These are phyloP conservation scores for Daboia siamensis DNA, from an alignment of 2,113 vertebrate genomes.

Conservation along the genomic window DNA sequence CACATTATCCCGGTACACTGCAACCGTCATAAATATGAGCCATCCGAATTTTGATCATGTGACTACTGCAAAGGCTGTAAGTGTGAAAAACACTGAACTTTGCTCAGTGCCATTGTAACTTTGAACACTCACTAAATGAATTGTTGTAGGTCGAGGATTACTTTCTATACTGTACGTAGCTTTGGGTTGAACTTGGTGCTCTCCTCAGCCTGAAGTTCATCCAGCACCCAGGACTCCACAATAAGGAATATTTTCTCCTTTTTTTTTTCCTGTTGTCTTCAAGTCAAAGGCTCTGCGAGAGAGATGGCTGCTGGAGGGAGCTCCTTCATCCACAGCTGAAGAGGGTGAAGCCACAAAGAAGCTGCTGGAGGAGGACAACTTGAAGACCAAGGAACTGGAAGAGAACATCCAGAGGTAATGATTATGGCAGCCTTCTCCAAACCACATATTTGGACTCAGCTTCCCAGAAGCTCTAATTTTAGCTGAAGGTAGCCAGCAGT, in stretches of 20 bases:
- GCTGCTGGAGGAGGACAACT: constrained; percentile 85
- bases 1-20: too few relatives aligned
- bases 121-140: background rate
- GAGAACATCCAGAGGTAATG: constrained; percentile 83
- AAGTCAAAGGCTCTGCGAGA: constrained; percentile 91
- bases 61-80: background rate
- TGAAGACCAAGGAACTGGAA: constrained; percentile 80
- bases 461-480: background rate
- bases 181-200: background rate
- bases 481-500: background rate
- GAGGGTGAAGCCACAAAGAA: constrained; percentile 79
- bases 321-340: constrained; percentile 73
- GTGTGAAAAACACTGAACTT: background rate
- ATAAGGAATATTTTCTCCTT: background rate
- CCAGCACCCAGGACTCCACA: background rate
- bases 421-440: background rate
- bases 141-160: background rate
- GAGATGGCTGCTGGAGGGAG: constrained; percentile 92
- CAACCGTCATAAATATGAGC: background rate
- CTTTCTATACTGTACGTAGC: background rate
- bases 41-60: background rate
- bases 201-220: background rate
- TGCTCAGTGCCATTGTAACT: background rate
- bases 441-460: background rate
- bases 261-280: background rate